phyloP scores from a whole-genome alignment of 2,888 invertebrate genomes.

The Harmothoe impar region DNA sequence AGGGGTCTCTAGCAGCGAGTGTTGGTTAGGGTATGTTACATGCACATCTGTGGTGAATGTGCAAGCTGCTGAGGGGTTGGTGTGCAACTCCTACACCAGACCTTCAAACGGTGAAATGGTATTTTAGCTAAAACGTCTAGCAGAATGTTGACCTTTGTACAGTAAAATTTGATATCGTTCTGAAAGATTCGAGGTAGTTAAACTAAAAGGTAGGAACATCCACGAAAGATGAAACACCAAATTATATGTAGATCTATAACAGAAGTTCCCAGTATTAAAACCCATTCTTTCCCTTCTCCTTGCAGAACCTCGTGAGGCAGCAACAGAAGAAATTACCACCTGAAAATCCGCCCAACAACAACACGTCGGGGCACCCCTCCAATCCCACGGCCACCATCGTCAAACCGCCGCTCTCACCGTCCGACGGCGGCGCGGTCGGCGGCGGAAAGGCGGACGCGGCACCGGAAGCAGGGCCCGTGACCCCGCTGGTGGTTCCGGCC shows the following conservation, averaged over 20 bases:
- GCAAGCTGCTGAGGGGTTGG: not conserved
- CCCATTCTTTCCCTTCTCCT: not conserved
- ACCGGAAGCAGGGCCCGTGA: slow-evolving; percentile 44
- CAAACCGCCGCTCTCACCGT: slow-evolving; percentile 32
- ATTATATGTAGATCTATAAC: no score
- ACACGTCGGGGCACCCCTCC: not conserved
- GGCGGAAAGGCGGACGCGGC: not conserved
- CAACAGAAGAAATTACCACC: slow-evolving; percentile 12
- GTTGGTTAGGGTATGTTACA: slow-evolving; percentile 20
- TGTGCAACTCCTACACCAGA: no score
- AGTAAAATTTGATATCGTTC: not conserved
- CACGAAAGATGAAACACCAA: no score
- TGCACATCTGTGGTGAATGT: not conserved
- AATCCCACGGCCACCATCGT: slow-evolving; percentile 40
- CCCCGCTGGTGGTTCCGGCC: not conserved
- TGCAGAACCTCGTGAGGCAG: slow-evolving; percentile 32
- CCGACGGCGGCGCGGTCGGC: not conserved
- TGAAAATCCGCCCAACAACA: not conserved
- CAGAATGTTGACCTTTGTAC: not conserved
- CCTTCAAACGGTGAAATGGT: no score
- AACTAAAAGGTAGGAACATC: no score
- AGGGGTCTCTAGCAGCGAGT: slow-evolving; percentile 30
- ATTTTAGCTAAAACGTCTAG: no score
- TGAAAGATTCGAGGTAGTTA: not conserved
- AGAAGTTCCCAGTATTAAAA: not conserved